A percentile compares a stretch with the other conserved stretches of the same genome.
These are phyloP conservation scores for Gallinago undulata DNA, from an alignment of 2,113 vertebrate species.

Conservation along the genomic window DNA sequence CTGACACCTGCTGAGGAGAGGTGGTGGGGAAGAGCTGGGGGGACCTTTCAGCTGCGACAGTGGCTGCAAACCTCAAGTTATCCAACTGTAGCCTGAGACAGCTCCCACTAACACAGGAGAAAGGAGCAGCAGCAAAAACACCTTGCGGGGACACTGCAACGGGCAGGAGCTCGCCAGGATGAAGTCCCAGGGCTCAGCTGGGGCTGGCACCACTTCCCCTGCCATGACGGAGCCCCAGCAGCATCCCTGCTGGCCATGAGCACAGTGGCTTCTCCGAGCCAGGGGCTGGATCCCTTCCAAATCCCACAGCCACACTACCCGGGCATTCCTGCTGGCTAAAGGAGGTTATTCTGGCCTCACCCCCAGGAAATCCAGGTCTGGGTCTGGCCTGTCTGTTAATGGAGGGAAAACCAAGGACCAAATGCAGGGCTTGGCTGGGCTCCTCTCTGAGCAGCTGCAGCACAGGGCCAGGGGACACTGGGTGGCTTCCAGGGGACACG, in stretches of 20 bases:
- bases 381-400: neutral
- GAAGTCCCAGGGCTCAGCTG: neutral
- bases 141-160: neutral
- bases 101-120: neutral
- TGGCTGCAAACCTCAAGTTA: neutral
- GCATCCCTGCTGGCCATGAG: neutral
- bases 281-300: neutral
- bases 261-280: neutral
- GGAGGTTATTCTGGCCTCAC: neutral
- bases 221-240: neutral
- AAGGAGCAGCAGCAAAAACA: neutral
- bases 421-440: neutral
- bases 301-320: neutral
- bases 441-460: neutral
- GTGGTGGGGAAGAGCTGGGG: neutral
- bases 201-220: neutral
- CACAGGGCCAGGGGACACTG: neutral
- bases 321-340: neutral
- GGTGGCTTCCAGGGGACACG: neutral
- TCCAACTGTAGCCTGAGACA: neutral
- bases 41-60: neutral
- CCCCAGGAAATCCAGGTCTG: neutral
- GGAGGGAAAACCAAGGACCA: neutral
- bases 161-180: neutral
- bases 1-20: neutral